A percentile compares a stretch with the other conserved stretches of the same genome.
Evolutionary conservation across 2,888 invertebrate genomes (phyloP).

Genomic region (Mantis religiosa): DNA sequence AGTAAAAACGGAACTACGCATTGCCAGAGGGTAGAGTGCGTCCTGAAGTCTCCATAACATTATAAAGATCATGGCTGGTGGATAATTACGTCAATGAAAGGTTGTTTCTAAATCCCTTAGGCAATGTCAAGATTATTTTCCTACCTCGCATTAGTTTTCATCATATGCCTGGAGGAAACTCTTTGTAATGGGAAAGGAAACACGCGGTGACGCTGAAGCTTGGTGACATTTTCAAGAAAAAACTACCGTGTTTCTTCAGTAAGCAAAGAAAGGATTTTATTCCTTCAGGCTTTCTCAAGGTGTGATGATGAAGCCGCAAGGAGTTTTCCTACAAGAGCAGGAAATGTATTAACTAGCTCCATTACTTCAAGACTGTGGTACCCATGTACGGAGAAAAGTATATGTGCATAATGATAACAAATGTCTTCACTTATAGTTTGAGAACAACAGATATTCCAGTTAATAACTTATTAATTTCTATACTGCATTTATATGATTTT

Average conservation of each 20-base stretch:
- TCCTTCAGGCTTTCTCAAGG: not conserved
- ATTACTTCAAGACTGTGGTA: no score
- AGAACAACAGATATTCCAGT: no score
- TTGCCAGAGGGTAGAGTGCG: not conserved
- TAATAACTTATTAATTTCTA: no score
- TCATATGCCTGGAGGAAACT: not conserved
- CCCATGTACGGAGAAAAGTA: no score
- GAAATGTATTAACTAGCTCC: no score
- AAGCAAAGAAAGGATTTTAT: not conserved
- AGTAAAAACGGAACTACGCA: no score
- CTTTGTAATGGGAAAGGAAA: not conserved
- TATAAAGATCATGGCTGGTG: no score
- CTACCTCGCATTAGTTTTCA: not conserved
- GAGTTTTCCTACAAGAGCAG: not conserved
- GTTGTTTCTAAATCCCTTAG: not conserved
- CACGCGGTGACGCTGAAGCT: not conserved
- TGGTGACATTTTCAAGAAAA: not conserved
- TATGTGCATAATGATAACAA: no score
- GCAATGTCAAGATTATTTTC: not conserved
- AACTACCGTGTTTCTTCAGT: not conserved
- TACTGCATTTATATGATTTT: no score
- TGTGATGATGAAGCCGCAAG: not conserved
- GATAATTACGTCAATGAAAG: not conserved
- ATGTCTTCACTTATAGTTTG: no score
- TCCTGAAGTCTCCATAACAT: not conserved